Evolutionary conservation across 2,888 invertebrate species (phyloP).

Genomic region (Caenorhabditis sulstoni): DNA sequence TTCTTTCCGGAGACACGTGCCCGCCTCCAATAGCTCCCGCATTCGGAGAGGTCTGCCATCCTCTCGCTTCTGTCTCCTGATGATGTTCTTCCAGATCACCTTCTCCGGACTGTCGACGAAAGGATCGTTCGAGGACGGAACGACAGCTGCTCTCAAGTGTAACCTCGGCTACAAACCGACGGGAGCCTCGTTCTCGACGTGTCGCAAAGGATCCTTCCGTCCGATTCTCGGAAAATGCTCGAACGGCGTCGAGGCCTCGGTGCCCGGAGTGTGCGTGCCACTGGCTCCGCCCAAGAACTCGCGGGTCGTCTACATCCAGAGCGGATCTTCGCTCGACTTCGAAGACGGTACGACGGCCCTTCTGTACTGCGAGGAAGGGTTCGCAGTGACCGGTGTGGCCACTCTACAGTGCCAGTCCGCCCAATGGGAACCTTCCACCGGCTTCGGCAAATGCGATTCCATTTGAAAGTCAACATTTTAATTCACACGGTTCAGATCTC

Average conservation of each 20-base stretch:
- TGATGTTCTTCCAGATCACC: slow-evolving; percentile 42
- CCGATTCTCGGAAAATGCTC: slow-evolving; percentile 64
- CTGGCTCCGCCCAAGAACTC: slow-evolving; percentile 60
- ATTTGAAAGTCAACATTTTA: slow-evolving; percentile 14
- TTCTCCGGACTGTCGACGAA: slow-evolving; percentile 48
- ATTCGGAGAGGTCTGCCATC: slow-evolving; percentile 51
- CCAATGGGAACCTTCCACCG: slow-evolving; percentile 59
- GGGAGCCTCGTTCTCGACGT: slow-evolving; percentile 64
- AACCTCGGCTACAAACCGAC: slow-evolving; percentile 62
- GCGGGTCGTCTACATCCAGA: slow-evolving; percentile 64
- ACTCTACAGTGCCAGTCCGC: slow-evolving; percentile 56
- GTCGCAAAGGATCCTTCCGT: slow-evolving; percentile 64
- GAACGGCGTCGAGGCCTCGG: slow-evolving; percentile 26
- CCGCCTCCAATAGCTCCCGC: slow-evolving; percentile 65
- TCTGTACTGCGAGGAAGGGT: slow-evolving; percentile 64
- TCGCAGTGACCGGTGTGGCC: slow-evolving; percentile 63
- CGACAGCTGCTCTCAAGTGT: slow-evolving; percentile 69
- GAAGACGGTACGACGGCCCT: slow-evolving; percentile 68
- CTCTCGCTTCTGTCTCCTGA: neutral
- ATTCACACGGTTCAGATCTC: slow-evolving; percentile 49
- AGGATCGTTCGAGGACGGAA: slow-evolving; percentile 58
- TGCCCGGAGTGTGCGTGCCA: slow-evolving; percentile 58
- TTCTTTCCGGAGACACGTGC: slow-evolving; percentile 43
- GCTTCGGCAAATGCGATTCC: slow-evolving; percentile 63
- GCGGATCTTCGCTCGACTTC: slow-evolving; percentile 55